Evolutionary conservation across 1,140 invertebrate species (phyloP).

Genomic region (Drosophila pandora): DNA sequence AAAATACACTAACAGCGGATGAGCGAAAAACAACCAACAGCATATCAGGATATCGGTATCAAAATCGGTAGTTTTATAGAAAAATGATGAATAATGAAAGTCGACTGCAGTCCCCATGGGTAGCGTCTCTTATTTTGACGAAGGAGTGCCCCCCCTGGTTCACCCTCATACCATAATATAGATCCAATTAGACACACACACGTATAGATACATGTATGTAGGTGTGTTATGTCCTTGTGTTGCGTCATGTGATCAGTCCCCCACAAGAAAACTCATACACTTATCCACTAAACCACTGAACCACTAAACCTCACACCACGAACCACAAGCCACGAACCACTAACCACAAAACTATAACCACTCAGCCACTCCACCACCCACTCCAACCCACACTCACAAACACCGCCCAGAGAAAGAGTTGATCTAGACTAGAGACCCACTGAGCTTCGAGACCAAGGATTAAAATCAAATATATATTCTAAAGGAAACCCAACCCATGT

Average conservation of each 20-base stretch:
- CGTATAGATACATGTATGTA: slow-evolving; percentile 65
- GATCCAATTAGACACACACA: slow-evolving; percentile 47
- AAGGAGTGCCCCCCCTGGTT: slow-evolving; percentile 43
- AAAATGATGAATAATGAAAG: slow-evolving; percentile 28
- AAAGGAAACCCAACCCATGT: slow-evolving; percentile 33
- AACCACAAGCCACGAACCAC: slow-evolving; percentile 5
- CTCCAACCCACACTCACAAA: slow-evolving; percentile 30
- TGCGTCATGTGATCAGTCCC: slow-evolving; percentile 72
- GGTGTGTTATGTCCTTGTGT: slow-evolving; percentile 70
- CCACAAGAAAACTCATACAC: slow-evolving; percentile 44
- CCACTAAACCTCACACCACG: slow-evolving; percentile 10
- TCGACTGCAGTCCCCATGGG: slow-evolving; percentile 83
- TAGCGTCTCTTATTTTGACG: slow-evolving; percentile 75
- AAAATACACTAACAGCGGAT: slow-evolving; percentile 31
- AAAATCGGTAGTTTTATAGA: slow-evolving; percentile 19
- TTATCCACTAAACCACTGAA: slow-evolving; percentile 27
- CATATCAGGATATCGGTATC: not conserved
- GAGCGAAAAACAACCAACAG: slow-evolving; percentile 11
- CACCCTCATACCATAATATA: slow-evolving; percentile 51
- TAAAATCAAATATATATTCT: slow-evolving; percentile 10
- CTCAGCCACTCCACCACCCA: slow-evolving; percentile 6
- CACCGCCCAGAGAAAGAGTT: slow-evolving; percentile 43
- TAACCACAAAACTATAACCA: slow-evolving; percentile 2
- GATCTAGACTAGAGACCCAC: slow-evolving; percentile 45
- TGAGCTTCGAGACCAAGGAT: slow-evolving; percentile 37